A percentile compares a stretch with the other conserved stretches of the same genome.
Evolutionary conservation across 2,888 invertebrate genomes (phyloP).

Genomic region (Troides oblongomaculatus): DNA sequence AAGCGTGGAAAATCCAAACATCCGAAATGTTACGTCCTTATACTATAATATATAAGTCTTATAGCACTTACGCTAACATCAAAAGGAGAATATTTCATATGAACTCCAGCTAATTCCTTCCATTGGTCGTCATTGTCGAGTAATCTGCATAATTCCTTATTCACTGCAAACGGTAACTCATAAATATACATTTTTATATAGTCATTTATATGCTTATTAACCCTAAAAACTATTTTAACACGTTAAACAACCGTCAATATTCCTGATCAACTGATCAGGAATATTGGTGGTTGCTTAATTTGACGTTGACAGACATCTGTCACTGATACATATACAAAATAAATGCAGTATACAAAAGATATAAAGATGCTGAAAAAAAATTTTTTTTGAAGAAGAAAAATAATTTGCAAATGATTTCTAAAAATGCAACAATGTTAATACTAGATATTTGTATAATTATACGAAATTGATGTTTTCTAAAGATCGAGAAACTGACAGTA

Average conservation of each 20-base stretch:
- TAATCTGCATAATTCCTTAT: conserved; percentile 86
- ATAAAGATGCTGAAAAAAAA: no score
- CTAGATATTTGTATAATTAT: no score
- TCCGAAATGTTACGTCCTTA: conserved; percentile 7
- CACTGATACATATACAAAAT: neutral
- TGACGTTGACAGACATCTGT: neutral
- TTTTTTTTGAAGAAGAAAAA: no score
- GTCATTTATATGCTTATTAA: neutral
- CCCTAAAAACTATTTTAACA: conserved; percentile 2
- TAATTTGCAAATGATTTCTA: no score
- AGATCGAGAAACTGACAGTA: no score
- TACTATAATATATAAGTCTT: conserved; percentile 15
- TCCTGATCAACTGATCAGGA: conserved; percentile 34
- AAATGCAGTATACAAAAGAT: no score
- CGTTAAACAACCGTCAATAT: conserved; percentile 28
- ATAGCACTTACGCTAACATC: conserved; percentile 75
- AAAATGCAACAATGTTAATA: no score
- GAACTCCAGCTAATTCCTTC: conserved; percentile 86
- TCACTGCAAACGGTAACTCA: conserved; percentile 85
- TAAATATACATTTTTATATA: conserved; percentile 77
- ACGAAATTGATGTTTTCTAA: no score
- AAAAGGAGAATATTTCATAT: conserved; percentile 83
- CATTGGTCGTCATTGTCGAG: conserved; percentile 89
- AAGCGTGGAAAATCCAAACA: conserved; percentile 49
- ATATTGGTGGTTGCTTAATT: conserved; percentile 5